Percentiles rank a stretch among this genome's conserved stretches.
Conservation (phyloP, 1,140 invertebrate genomes). For the Amyelois transitella region DNA sequence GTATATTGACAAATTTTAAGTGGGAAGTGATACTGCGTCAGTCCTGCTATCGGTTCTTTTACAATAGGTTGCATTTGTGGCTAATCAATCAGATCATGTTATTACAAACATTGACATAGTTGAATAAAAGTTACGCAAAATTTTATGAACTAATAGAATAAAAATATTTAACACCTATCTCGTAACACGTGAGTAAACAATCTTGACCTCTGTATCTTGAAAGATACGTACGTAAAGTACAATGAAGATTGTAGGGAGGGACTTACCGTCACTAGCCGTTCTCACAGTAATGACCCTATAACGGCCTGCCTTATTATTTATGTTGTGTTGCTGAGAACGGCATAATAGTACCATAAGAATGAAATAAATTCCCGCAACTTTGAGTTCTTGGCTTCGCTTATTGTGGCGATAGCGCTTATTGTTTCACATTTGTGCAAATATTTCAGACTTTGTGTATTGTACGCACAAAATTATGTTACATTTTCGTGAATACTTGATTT, state of each 20-base stretch:
- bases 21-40: no score
- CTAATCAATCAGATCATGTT: no score
- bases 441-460: constrained; percentile 9
- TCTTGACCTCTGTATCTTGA: neutral
- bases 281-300: constrained; percentile 64
- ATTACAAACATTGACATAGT: no score
- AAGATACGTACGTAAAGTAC: constrained; percentile 7
- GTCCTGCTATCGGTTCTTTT: no score
- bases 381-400: constrained; percentile 53
- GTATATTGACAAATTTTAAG: no score
- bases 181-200: neutral
- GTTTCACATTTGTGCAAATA: constrained; percentile 45
- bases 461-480: neutral
- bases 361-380: constrained; percentile 67
- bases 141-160: no score
- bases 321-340: constrained; percentile 68
- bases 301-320: constrained; percentile 69
- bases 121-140: no score
- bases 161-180: neutral
- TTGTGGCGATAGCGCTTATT: constrained; percentile 51
- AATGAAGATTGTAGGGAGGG: constrained; percentile 22
- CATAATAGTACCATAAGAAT: constrained; percentile 70
- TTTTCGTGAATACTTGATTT: neutral
- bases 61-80: no score
- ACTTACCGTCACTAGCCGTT: constrained; percentile 49